phyloP scores from a whole-genome alignment of 2,797 vertebrate genomes.

The Champsocephalus gunnari region DNA sequence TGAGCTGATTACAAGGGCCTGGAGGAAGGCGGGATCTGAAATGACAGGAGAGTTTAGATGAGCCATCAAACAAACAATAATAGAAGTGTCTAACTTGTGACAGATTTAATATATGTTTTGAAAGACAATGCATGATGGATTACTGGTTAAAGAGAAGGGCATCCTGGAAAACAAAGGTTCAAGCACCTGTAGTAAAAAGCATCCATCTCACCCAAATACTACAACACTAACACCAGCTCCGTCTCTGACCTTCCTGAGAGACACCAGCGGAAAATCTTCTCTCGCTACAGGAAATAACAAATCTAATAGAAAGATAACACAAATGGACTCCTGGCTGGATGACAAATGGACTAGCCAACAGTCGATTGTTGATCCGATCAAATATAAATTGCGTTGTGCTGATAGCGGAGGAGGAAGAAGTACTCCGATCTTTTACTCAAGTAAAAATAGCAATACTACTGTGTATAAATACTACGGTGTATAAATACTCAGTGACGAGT shows the following conservation, averaged over 20 bases:
- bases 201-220: background rate
- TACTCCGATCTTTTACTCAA: too few species aligned
- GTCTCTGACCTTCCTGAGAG: background rate
- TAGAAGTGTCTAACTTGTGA: too few species aligned
- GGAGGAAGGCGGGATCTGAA: too few species aligned
- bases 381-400: too few species aligned
- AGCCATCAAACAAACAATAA: too few species aligned
- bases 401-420: too few species aligned
- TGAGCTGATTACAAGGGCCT: too few species aligned
- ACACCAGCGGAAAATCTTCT: conserved; percentile 1
- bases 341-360: background rate
- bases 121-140: background rate
- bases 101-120: too few species aligned
- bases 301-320: background rate
- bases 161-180: background rate
- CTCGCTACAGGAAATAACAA: background rate
- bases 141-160: background rate
- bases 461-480: too few species aligned
- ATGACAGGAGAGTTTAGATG: too few species aligned
- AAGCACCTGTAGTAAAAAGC: background rate
- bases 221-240: background rate
- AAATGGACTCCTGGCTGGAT: background rate
- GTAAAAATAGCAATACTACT: too few species aligned
- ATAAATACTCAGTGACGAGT: too few species aligned
- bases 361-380: background rate